Conservation (phyloP, 2,113 vertebrate species). For the Rhinopomastus cyanomelas region DNA sequence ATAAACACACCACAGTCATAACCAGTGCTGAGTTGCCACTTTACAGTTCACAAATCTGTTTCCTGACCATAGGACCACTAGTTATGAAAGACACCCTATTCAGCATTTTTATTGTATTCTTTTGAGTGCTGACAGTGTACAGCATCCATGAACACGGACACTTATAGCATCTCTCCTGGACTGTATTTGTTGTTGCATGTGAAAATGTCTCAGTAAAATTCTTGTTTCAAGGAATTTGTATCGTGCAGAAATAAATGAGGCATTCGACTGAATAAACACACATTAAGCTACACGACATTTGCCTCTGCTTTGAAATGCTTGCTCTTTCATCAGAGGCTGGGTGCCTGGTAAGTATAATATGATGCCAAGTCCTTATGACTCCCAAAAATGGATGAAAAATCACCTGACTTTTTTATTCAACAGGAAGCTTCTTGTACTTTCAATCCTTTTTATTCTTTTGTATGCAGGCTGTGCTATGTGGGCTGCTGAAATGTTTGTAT, state of each 20-base stretch:
- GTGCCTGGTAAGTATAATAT: neutral
- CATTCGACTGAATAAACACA: neutral
- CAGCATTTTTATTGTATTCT: neutral
- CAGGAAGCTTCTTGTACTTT: neutral
- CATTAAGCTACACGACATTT: neutral
- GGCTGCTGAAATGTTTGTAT: neutral
- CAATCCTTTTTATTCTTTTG: neutral
- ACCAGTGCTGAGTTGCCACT: neutral
- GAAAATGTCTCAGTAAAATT: neutral
- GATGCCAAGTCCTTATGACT: neutral
- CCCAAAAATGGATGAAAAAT: neutral
- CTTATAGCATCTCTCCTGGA: neutral
- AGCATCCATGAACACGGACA: neutral
- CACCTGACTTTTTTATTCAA: neutral
- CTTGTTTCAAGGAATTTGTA: neutral
- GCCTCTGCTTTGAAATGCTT: neutral
- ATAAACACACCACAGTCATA: neutral
- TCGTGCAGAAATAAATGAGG: neutral
- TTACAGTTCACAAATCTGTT: neutral
- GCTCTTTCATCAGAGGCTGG: neutral
- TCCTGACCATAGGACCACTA: neutral
- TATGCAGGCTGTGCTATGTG: neutral
- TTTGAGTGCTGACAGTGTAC: neutral
- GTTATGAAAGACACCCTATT: neutral
- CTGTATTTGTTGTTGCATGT: neutral